Evolutionary conservation across 2,797 vertebrate species (phyloP).

Genomic region (Onychomys torridus): DNA sequence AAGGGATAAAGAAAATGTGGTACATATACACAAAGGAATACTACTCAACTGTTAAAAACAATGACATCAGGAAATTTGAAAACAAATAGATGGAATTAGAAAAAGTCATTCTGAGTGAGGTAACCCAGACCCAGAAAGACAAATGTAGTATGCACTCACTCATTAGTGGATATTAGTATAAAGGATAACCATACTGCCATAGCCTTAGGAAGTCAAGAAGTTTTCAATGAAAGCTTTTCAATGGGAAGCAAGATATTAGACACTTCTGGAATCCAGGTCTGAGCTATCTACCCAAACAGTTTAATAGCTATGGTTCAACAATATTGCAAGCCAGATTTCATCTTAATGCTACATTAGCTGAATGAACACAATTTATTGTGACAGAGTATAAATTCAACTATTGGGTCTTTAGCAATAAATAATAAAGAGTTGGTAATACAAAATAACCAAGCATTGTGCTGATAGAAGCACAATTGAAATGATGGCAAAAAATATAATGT

Average conservation of each 20-base stretch:
- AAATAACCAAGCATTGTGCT: slow-evolving; percentile 76
- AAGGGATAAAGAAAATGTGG: no score
- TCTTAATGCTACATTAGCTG: slow-evolving; percentile 74
- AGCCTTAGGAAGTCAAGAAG: background rate
- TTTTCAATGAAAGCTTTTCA: slow-evolving; percentile 52
- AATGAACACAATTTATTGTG: slow-evolving; percentile 72
- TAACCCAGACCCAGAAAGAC: no score
- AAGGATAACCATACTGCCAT: background rate
- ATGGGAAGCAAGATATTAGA: slow-evolving; percentile 49
- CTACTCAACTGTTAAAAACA: no score
- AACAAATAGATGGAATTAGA: no score
- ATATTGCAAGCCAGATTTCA: slow-evolving; percentile 68
- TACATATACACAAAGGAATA: no score
- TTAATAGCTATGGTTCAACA: slow-evolving; percentile 67
- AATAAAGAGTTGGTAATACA: slow-evolving; percentile 64
- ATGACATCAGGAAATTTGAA: no score
- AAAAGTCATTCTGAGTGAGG: no score
- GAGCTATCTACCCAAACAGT: slow-evolving; percentile 44
- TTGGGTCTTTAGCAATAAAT: slow-evolving; percentile 78
- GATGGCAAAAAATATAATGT: slow-evolving; percentile 74
- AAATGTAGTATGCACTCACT: no score
- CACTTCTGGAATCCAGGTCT: slow-evolving; percentile 49
- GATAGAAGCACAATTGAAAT: slow-evolving; percentile 68
- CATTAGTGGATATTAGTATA: no score
- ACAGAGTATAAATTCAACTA: slow-evolving; percentile 74